Evolutionary conservation across 2,113 vertebrate species (phyloP).

Genomic region (Cricetomys ansorgei): DNA sequence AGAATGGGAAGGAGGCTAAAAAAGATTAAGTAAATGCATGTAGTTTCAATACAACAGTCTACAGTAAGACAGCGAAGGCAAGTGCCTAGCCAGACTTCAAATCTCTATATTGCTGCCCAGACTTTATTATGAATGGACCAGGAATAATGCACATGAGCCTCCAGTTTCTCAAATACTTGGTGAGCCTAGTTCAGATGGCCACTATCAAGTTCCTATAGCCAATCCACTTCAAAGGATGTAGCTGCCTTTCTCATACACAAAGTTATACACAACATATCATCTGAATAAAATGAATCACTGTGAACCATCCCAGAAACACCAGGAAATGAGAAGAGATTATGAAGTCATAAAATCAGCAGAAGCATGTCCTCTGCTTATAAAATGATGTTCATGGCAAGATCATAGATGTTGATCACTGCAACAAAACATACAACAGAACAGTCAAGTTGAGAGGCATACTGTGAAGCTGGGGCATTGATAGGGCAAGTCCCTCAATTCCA

Average conservation of each 20-base stretch:
- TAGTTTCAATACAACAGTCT: background rate
- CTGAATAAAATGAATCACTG: background rate
- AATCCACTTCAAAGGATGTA: background rate
- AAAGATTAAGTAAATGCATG: conserved; percentile 16
- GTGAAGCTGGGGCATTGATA: no score
- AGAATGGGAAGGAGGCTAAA: background rate
- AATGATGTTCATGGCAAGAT: background rate
- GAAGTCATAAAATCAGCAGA: background rate
- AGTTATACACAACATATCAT: background rate
- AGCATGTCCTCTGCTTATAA: background rate
- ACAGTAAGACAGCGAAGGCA: background rate
- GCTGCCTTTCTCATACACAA: background rate
- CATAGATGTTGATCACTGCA: background rate
- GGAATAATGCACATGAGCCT: background rate
- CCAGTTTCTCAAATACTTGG: background rate
- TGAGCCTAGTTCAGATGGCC: background rate
- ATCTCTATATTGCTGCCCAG: background rate
- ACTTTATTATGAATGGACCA: background rate
- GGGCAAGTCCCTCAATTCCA: background rate
- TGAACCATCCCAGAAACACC: background rate
- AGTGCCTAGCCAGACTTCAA: background rate
- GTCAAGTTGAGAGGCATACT: background rate
- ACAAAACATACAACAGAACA: background rate
- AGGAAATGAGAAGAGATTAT: background rate
- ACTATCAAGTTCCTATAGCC: background rate